phyloP scores from a whole-genome alignment of 2,113 vertebrate genomes.

The Myanophis thanlyinensis region DNA sequence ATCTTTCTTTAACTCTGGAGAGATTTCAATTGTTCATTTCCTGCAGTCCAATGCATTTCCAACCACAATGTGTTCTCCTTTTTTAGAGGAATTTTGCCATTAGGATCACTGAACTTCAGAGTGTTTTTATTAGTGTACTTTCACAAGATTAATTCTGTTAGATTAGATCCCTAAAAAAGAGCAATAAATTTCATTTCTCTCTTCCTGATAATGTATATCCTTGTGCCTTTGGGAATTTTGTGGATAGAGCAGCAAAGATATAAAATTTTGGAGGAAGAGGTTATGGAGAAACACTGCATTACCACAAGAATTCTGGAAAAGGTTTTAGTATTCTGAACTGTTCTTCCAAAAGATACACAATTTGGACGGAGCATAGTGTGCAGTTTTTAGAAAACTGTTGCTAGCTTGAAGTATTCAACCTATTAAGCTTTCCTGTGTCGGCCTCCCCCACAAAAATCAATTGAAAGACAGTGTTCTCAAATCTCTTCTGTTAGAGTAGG shows the following conservation, averaged over 20 bases:
- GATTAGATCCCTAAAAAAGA: not conserved
- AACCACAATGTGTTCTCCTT: not conserved
- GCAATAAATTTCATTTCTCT: not conserved
- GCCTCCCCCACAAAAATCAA: not conserved
- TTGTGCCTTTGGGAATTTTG: not conserved
- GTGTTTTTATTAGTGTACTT: not conserved
- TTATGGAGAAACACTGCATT: too few relatives aligned
- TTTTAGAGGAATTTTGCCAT: not conserved
- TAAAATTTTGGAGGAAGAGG: too few relatives aligned
- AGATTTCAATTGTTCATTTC: not conserved
- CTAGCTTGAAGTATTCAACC: not conserved
- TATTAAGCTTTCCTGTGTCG: not conserved
- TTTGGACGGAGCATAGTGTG: not conserved
- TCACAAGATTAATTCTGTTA: not conserved
- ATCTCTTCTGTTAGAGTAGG: not conserved
- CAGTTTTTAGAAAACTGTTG: not conserved
- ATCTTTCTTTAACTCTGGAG: not conserved
- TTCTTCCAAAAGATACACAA: not conserved
- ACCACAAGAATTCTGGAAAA: not conserved
- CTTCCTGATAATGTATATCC: too few relatives aligned
- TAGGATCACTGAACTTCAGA: not conserved
- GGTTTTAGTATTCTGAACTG: not conserved
- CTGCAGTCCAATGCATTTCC: not conserved
- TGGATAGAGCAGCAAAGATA: not conserved
- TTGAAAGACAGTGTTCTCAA: not conserved